These are phyloP conservation scores for Cyclina sinensis DNA, from an alignment of 1,140 invertebrate species.

Conservation along the genomic window DNA sequence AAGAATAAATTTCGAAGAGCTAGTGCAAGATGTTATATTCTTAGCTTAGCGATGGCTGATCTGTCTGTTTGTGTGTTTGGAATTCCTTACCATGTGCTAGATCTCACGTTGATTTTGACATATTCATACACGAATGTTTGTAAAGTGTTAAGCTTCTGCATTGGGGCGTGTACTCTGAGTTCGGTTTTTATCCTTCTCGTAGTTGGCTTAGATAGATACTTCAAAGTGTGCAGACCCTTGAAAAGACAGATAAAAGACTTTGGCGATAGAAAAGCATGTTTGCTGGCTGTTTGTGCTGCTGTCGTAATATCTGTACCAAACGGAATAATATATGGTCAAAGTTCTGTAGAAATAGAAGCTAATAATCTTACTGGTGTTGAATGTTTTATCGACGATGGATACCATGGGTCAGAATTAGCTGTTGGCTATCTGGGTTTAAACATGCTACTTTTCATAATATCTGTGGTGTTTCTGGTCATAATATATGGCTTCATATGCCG, in stretches of 20 bases:
- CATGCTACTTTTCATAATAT: constrained; percentile 30
- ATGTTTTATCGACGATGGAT: constrained; percentile 60
- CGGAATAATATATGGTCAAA: constrained; percentile 43
- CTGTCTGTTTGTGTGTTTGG: constrained; percentile 74
- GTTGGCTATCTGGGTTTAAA: constrained; percentile 47
- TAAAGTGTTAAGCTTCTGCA: constrained; percentile 70
- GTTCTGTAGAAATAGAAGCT: neutral
- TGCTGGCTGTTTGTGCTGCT: constrained; percentile 21
- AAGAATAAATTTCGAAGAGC: constrained; percentile 64
- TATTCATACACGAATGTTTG: constrained; percentile 67
- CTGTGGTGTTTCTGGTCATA: constrained; percentile 38
- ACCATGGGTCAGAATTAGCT: neutral
- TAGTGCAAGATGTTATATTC: constrained; percentile 72
- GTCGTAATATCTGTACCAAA: constrained; percentile 56
- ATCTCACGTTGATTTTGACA: constrained; percentile 73
- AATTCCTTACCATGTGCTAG: constrained; percentile 77
- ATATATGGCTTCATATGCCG: constrained; percentile 58
- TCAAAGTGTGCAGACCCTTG: constrained; percentile 75
- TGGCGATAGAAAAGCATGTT: constrained; percentile 63
- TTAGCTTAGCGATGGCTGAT: constrained; percentile 73
- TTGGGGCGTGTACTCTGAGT: constrained; percentile 70
- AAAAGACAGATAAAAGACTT: constrained; percentile 71
- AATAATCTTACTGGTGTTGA: constrained; percentile 47
- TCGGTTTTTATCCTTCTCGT: constrained; percentile 75
- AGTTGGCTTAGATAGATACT: constrained; percentile 74